A percentile compares a stretch with the other conserved stretches of the same genome.
Conservation (phyloP, 2,797 vertebrate genomes). For the Caiman crocodilus region DNA sequence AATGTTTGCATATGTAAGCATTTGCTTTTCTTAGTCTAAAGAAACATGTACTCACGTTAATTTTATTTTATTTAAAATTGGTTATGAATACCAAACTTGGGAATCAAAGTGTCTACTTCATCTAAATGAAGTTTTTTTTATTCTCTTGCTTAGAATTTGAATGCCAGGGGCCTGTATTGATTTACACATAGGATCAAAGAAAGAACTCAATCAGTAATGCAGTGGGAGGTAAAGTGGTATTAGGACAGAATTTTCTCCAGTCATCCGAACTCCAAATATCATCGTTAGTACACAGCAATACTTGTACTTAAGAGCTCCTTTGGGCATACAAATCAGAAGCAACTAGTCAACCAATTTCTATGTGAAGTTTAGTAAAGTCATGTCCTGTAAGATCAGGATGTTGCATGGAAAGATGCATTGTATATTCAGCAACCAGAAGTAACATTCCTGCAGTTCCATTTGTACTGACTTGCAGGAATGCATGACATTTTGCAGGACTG, state of each 20-base stretch:
- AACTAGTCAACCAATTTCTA: neutral
- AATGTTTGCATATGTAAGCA: neutral
- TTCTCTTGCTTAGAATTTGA: slow-evolving; percentile 18
- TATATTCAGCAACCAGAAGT: neutral
- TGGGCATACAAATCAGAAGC: neutral
- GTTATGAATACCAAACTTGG: neutral
- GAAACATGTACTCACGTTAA: neutral
- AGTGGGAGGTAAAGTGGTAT: slow-evolving; percentile 30
- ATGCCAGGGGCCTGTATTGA: slow-evolving; percentile 41
- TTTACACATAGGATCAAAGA: slow-evolving; percentile 57
- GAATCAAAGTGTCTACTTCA: slow-evolving; percentile 7
- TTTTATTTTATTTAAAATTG: neutral
- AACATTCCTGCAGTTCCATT: neutral
- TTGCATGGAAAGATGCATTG: neutral
- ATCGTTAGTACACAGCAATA: slow-evolving; percentile 31
- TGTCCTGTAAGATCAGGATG: neutral
- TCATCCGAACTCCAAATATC: slow-evolving; percentile 4
- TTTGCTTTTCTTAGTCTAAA: neutral
- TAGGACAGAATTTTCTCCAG: slow-evolving; percentile 14
- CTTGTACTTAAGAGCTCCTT: slow-evolving; percentile 21
- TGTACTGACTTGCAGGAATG: neutral
- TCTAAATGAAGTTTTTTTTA: slow-evolving; percentile 7
- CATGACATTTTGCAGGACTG: neutral
- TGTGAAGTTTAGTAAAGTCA: neutral
- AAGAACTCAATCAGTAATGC: slow-evolving; percentile 28